Percentiles rank a stretch among this genome's conserved stretches.
Conservation (phyloP, 2,113 vertebrate species). For the Boleophthalmus pectinirostris region DNA sequence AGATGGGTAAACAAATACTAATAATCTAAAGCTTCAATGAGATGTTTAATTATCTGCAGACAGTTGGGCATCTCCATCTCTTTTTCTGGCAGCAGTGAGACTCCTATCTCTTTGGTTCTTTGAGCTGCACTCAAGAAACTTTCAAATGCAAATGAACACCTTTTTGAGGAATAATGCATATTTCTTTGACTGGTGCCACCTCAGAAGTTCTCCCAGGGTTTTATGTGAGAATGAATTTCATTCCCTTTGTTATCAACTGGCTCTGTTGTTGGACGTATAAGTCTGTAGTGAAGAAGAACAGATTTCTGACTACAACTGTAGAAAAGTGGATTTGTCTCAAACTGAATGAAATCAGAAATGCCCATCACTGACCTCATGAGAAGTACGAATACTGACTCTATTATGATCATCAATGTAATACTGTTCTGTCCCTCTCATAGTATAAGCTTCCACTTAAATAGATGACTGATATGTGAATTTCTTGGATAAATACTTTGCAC, state of each 20-base stretch:
- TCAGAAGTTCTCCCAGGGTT: constrained; percentile 28
- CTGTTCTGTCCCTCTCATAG: too few species aligned
- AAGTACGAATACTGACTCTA: too few species aligned
- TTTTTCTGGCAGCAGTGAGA: constrained; percentile 16
- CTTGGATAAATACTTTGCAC: too few species aligned
- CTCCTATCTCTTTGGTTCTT: constrained; percentile 8
- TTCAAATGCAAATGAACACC: constrained; percentile 49
- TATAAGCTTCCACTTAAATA: too few species aligned
- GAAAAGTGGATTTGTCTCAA: constrained; percentile 54
- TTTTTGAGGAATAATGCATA: constrained; percentile 39
- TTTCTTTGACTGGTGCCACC: constrained; percentile 27
- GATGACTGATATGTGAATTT: too few species aligned
- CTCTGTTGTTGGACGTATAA: constrained; percentile 27
- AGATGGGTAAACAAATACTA: constrained; percentile 40
- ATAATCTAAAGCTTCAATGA: constrained; percentile 38
- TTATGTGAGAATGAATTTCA: constrained; percentile 40
- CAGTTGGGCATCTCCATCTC: constrained; percentile 17
- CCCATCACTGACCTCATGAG: constrained; percentile 9
- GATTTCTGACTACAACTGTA: constrained; percentile 45
- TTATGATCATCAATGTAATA: too few species aligned
- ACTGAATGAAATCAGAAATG: constrained; percentile 41
- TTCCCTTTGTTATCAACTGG: constrained; percentile 48
- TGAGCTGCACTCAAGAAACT: constrained; percentile 24
- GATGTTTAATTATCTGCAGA: constrained; percentile 50
- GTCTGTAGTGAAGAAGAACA: constrained; percentile 40